These are phyloP conservation scores for Phacellophora camtschatica DNA, from an alignment of 30 jellyfish, hydroid and myxozoan genomes.

Conservation along the genomic window DNA sequence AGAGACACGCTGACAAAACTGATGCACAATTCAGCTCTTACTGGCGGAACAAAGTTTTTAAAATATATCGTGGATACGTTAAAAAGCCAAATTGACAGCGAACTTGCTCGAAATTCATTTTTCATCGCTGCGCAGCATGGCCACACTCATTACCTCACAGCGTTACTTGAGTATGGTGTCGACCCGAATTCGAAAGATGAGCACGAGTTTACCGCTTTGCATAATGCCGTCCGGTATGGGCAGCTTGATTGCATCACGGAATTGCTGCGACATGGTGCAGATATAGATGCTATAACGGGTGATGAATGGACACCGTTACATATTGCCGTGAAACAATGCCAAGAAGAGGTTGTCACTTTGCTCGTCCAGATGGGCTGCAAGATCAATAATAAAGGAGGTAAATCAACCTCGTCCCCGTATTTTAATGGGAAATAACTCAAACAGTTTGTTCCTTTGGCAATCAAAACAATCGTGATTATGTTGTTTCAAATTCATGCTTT, in stretches of 20 bases:
- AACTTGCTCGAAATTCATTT: conserved; percentile 25
- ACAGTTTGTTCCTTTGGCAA: no score
- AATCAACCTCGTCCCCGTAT: neutral
- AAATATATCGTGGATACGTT: neutral
- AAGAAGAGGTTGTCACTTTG: conserved; percentile 52
- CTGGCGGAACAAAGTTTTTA: conserved; percentile 35
- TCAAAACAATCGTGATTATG: no score
- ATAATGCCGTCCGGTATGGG: conserved; percentile 71
- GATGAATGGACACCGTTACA: conserved; percentile 81
- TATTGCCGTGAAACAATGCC: conserved; percentile 79
- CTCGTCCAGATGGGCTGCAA: conserved; percentile 64
- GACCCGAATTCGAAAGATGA: conserved; percentile 40
- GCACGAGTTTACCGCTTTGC: conserved; percentile 43
- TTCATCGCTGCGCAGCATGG: conserved; percentile 72
- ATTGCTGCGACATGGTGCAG: conserved; percentile 70
- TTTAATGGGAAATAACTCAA: no score
- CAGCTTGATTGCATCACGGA: conserved; percentile 49
- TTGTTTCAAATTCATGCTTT: no score
- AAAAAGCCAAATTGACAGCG: neutral
- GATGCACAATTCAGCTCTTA: conserved; percentile 49
- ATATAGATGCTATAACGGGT: conserved; percentile 33
- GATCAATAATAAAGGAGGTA: conserved; percentile 61
- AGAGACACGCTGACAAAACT: conserved; percentile 14
- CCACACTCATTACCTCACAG: neutral
- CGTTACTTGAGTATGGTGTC: conserved; percentile 35